Base-by-base conservation (phyloP, 2,888 invertebrate genomes). In the Drosophila cyrtoloma region DNA sequence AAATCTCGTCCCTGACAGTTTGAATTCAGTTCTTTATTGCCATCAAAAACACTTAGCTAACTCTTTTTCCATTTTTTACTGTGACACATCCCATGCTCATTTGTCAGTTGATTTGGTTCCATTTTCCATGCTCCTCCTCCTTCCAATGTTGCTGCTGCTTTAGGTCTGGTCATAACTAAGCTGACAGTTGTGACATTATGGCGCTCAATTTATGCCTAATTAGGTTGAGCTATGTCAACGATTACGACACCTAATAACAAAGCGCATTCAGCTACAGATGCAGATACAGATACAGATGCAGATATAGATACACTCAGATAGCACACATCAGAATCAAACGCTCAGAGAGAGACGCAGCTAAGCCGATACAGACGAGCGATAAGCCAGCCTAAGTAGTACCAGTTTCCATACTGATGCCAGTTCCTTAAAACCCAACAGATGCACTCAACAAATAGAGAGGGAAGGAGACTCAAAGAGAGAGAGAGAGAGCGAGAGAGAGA, bases 141-240 rank as follows among this genome's bases (percentile, higher is more conserved):
- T 64, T 44, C 55, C 57, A 51, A 37, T 19, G 39, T 44, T 56
- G 30, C 50, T 50, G 37, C 50, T 50, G 50, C 60, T 52, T 39
- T 37, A 42, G 30, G 26, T 55, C 61, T 42, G 61, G 64, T 51
- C 72, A 67, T 73, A 61, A 37, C 70, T 82, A 91, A 88, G 76
- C 86, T 77, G 91, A 91, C 91, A 90, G 74, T 90, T 88, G 90
- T 86, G 87, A 85, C 86, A 91, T 78, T 85, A 75, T 91, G 89
- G 86, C 86, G 86, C 88, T 81, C 90, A 75, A 83, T 86, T 91
- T 76, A 86, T 79, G 88, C 79, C 75, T 88, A 90, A 88, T 87
- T 89, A 85, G 86, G 81, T 81, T 89, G 88, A 91, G 86, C 86
- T 83, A 81, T 88, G 91, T 79, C 90, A 74, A 77, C 79, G 91